Base-by-base conservation (phyloP, 2,797 vertebrate species). In the Echiichthys vipera region DNA sequence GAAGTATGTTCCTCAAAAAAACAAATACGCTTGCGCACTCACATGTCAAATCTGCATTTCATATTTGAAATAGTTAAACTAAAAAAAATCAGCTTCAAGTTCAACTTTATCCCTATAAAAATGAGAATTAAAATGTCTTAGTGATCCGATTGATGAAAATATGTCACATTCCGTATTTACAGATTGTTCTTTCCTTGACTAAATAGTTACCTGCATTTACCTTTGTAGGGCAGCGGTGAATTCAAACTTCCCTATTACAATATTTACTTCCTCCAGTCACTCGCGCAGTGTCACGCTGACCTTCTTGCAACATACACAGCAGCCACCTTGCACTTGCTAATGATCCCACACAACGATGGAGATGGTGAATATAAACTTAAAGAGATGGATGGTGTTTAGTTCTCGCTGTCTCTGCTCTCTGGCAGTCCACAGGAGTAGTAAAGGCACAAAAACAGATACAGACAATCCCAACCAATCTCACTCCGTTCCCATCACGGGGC, bases 381-480 rank as follows among this genome's bases (percentile, higher is more conserved):
- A 77, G 64, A 90, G 77, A 84, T 54, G 79, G 75, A 71, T 81
- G 73, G 78, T 71, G 74, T 71, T 74, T 27, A 65, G 62, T 77
- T 83, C 56, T 77, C 85, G 65, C 86, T 74, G 74, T 86, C 87
- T 84, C 86, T 62, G 24, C 88, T 81, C 73, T 78, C 85, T 88
- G 88, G 84, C 84, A 85, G 85, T 87, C 85, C 81, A 83, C 81
- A 84, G 86, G 88, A 88, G 89, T 47, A 90, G 92, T 88, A 90
- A 95, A 95, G 94, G 94, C 94, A 95, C 94, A 92, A 89, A 94
- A 90, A 92, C 90, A 90, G 83, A 88, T 85, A 85, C 81, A 85
- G 87, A 90, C 87, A 78, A 80, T 70, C 77, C 81, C 75, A 24
- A 71, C 53, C 42, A 11, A 55, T 57, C 72, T 78, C 63, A 53